These are phyloP conservation scores for Neodiprion fabricii DNA, from an alignment of 1,140 invertebrate species.

Conservation along the genomic window DNA sequence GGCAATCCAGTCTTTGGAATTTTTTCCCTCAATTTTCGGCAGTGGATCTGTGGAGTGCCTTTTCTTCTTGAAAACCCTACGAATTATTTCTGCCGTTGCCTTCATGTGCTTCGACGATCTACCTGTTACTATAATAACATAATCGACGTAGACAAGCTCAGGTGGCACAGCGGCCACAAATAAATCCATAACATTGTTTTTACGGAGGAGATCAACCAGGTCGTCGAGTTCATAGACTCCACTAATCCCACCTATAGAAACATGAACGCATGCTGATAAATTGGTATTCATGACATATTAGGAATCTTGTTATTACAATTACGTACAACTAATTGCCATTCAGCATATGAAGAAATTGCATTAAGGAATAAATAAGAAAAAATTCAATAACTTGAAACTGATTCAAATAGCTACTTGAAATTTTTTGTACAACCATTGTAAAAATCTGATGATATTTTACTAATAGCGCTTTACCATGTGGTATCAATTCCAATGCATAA, in stretches of 20 bases:
- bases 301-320: slow-evolving; percentile 8
- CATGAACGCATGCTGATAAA: slow-evolving; percentile 17
- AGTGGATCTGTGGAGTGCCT: slow-evolving; percentile 68
- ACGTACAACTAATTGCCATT: too few species aligned
- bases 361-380: background rate
- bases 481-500: too few species aligned
- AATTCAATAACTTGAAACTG: slow-evolving; percentile 21
- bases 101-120: slow-evolving; percentile 76
- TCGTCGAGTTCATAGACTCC: slow-evolving; percentile 91
- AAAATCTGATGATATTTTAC: too few species aligned
- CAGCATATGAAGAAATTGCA: too few species aligned
- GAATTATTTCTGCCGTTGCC: slow-evolving; percentile 78
- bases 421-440: background rate
- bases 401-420: slow-evolving; percentile 17
- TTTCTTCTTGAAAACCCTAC: slow-evolving; percentile 82
- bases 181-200: slow-evolving; percentile 81
- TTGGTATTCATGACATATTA: slow-evolving; percentile 22
- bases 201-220: slow-evolving; percentile 75
- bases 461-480: too few species aligned
- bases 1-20: slow-evolving; percentile 83
- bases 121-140: slow-evolving; percentile 80
- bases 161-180: slow-evolving; percentile 81
- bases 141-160: slow-evolving; percentile 80
- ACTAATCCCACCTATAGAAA: slow-evolving; percentile 72
- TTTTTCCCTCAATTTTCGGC: slow-evolving; percentile 79